Percentiles rank a stretch among this genome's conserved stretches.
These are phyloP conservation scores for Doris montereyensis DNA, from an alignment of 2,888 invertebrate species.

Conservation along the genomic window DNA sequence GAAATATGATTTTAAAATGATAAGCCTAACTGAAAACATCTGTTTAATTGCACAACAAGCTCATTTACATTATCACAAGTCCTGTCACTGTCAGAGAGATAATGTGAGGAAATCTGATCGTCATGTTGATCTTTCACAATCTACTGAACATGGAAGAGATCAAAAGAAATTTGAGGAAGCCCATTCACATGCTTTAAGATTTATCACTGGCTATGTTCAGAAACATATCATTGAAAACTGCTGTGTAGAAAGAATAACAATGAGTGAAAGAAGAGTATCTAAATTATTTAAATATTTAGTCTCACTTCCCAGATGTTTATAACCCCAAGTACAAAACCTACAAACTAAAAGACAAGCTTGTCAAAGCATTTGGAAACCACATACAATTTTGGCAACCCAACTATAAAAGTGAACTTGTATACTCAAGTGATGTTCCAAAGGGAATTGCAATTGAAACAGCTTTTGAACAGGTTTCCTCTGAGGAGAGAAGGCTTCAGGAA, in stretches of 20 bases:
- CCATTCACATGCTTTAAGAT: conserved; percentile 9
- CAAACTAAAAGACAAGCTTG: conserved; percentile 36
- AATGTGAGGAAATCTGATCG: too few species aligned
- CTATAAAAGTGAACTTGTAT: conserved; percentile 25
- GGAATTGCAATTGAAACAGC: conserved; percentile 33
- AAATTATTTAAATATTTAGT: conserved; percentile 9
- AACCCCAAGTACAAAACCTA: conserved; percentile 33
- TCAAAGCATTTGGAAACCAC: conserved; percentile 17
- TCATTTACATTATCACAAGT: too few species aligned
- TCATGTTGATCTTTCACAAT: too few species aligned
- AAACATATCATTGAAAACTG: not conserved
- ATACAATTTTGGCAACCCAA: conserved; percentile 31
- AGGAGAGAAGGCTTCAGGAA: conserved; percentile 22
- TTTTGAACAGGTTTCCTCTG: conserved; percentile 28
- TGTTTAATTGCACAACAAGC: too few species aligned
- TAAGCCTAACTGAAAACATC: too few species aligned
- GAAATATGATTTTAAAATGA: too few species aligned
- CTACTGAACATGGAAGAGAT: too few species aligned
- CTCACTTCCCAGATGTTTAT: conserved; percentile 5
- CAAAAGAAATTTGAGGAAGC: too few species aligned
- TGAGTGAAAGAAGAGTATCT: conserved; percentile 32
- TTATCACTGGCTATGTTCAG: conserved; percentile 11
- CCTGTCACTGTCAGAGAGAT: too few species aligned
- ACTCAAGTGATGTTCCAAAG: conserved; percentile 15
- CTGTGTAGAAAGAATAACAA: conserved; percentile 30